Percentiles rank a stretch among this genome's conserved stretches.
These are phyloP conservation scores for Cartodere bifasciata DNA, from an alignment of 2,888 invertebrate genomes.

Conservation along the genomic window DNA sequence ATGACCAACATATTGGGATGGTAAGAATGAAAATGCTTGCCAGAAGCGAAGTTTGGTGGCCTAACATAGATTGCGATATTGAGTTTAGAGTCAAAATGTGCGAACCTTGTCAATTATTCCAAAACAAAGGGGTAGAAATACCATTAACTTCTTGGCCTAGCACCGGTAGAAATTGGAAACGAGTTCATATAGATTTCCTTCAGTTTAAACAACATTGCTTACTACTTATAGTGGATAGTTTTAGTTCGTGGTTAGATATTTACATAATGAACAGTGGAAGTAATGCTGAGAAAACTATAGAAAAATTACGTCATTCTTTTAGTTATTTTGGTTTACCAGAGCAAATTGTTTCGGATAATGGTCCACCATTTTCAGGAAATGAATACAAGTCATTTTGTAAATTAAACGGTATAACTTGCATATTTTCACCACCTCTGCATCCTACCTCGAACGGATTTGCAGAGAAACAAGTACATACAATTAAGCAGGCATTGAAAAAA, in stretches of 20 bases:
- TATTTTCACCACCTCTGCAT: slow-evolving; percentile 8
- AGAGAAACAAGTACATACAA: slow-evolving; percentile 5
- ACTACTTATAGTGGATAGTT: slow-evolving; percentile 6
- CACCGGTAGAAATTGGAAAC: too few relatives aligned
- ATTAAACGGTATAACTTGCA: slow-evolving; percentile 3
- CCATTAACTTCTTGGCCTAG: too few relatives aligned
- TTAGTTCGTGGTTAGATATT: slow-evolving; percentile 9
- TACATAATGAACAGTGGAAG: slow-evolving; percentile 8
- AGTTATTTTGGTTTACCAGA: slow-evolving; percentile 7
- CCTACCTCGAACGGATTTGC: slow-evolving; percentile 10
- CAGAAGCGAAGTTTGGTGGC: slow-evolving; percentile 14
- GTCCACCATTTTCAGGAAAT: slow-evolving; percentile 9
- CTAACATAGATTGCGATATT: slow-evolving; percentile 12
- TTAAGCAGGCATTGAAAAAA: slow-evolving; percentile 4
- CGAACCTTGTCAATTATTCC: slow-evolving; percentile 3
- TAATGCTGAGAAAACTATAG: slow-evolving; percentile 5
- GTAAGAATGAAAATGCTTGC: slow-evolving; percentile 13
- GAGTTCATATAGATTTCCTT: slow-evolving; percentile 6
- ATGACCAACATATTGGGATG: slow-evolving; percentile 11
- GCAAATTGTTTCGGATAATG: slow-evolving; percentile 9
- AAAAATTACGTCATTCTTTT: neutral
- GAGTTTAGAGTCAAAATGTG: slow-evolving; percentile 9
- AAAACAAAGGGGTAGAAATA: too few relatives aligned
- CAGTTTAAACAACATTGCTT: slow-evolving; percentile 2
- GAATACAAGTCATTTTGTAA: slow-evolving; percentile 8